Conservation (phyloP, 2,888 invertebrate species). For the Empis livida region DNA sequence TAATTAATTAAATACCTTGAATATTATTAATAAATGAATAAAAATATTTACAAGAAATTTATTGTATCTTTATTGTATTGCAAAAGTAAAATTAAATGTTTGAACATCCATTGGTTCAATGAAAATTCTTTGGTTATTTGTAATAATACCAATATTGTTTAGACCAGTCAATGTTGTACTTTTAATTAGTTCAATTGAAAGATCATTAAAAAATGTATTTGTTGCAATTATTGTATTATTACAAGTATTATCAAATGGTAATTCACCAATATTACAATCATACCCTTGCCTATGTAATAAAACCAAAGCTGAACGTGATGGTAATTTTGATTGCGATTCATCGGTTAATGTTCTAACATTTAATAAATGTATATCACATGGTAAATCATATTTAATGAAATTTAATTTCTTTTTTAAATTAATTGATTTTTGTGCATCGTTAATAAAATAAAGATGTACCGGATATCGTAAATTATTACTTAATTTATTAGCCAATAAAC, state of each 20-base stretch:
- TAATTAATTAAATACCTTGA: no score
- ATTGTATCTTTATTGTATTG: no score
- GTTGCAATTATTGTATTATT: constrained; percentile 14
- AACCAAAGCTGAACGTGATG: constrained; percentile 59
- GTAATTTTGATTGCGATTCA: constrained; percentile 60
- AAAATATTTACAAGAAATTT: no score
- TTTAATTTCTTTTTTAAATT: constrained; percentile 39
- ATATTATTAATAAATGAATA: no score
- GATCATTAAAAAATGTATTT: constrained; percentile 22
- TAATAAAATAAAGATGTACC: constrained; percentile 60
- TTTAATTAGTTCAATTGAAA: constrained; percentile 34
- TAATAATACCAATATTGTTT: constrained; percentile 26
- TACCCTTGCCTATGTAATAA: constrained; percentile 68
- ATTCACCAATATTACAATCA: constrained; percentile 45
- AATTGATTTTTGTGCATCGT: constrained; percentile 43
- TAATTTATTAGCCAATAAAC: constrained; percentile 58
- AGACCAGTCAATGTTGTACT: constrained; percentile 40
- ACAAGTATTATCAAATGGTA: constrained; percentile 27
- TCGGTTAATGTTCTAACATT: constrained; percentile 72
- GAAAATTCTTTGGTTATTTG: constrained; percentile 40
- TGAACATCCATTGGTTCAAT: constrained; percentile 55
- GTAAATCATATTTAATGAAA: constrained; percentile 43
- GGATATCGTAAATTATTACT: constrained; percentile 72
- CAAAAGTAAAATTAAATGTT: constrained; percentile 45
- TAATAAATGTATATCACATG: constrained; percentile 68